phyloP scores from a whole-genome alignment of 2,888 invertebrate species.

The Allacma fusca region DNA sequence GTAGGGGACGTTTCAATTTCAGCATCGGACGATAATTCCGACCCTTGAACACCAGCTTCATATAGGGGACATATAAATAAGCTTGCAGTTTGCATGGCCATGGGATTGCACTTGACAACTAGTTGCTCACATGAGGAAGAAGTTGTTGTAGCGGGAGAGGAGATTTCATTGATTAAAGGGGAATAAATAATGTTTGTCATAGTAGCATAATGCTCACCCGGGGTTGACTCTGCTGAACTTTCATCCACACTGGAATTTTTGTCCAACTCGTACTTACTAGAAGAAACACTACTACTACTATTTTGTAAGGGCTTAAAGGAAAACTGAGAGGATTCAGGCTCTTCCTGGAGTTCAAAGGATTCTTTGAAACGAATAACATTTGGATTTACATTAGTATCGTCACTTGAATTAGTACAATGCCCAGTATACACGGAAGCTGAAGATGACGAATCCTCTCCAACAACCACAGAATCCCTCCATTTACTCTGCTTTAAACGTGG shows the following conservation, averaged over 20 bases:
- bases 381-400: background rate
- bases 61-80: conserved; percentile 59
- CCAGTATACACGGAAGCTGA: conserved; percentile 22
- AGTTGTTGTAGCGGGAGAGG: conserved; percentile 52
- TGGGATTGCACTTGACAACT: conserved; percentile 27
- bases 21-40: conserved; percentile 14
- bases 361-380: conserved; percentile 3
- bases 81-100: conserved; percentile 47
- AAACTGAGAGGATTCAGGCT: conserved; percentile 28
- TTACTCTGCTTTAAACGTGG: conserved; percentile 48
- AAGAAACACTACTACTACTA: conserved; percentile 19
- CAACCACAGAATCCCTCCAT: conserved; percentile 57
- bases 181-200: conserved; percentile 61
- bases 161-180: conserved; percentile 58
- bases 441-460: background rate
- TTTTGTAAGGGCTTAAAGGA: conserved; percentile 28
- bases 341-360: conserved; percentile 33
- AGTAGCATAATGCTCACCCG: conserved; percentile 50
- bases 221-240: conserved; percentile 60
- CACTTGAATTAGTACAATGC: background rate
- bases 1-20: background rate
- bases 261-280: conserved; percentile 57
- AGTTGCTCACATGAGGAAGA: conserved; percentile 41
- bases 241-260: conserved; percentile 60
- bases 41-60: conserved; percentile 53